These are phyloP conservation scores for Scopus umbretta DNA, from an alignment of 2,113 vertebrate species.

Conservation along the genomic window DNA sequence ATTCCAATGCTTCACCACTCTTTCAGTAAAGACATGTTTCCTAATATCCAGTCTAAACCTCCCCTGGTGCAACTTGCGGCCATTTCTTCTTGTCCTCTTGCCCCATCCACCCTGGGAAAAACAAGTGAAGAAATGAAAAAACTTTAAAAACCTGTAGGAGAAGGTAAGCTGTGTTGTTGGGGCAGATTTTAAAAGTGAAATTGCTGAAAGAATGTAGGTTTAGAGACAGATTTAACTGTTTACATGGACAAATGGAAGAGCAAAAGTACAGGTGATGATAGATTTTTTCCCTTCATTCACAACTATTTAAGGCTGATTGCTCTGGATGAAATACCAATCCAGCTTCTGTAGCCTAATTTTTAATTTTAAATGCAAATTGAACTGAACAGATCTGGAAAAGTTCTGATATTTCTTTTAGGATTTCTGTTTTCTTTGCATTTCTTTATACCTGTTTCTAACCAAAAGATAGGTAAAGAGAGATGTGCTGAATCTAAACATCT, in stretches of 20 bases:
- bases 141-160: neutral
- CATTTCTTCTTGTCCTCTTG: no score
- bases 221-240: neutral
- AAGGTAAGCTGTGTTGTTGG: neutral
- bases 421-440: neutral
- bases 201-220: neutral
- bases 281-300: neutral
- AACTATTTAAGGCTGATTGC: neutral
- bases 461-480: neutral
- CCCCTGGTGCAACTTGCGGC: no score
- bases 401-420: neutral
- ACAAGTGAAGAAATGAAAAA: neutral
- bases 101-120: neutral
- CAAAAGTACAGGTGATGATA: neutral
- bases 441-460: neutral
- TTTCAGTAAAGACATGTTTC: no score
- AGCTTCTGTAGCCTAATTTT: neutral
- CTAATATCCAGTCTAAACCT: no score
- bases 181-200: neutral
- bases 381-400: neutral
- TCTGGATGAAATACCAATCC: neutral
- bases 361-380: slow-evolving; percentile 5
- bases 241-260: neutral
- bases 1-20: no score
- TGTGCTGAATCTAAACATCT: neutral